Evolutionary conservation across 2,113 vertebrate genomes (phyloP), one percentile per base, ranked within the genome.

Genomic region (Callocephalon fimbriatum): DNA sequence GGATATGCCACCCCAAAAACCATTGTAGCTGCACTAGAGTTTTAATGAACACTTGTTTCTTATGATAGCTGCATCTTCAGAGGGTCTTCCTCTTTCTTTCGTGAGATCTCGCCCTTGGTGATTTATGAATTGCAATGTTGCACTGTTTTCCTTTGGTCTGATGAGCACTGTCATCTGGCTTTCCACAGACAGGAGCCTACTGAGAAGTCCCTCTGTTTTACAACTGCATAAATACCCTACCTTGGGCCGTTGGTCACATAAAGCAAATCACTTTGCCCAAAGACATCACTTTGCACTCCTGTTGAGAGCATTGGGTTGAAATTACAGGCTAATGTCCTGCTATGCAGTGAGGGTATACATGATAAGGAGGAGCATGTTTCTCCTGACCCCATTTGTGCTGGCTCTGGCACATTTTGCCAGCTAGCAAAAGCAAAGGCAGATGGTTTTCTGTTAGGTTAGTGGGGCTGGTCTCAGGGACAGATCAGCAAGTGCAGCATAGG

Each of bases 341-440:
- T 66, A 0, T 26, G 37, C 32, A 48, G 37, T 31, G 3, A 18
- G 32, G 14, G 53, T 27, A 22, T 56, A 5, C 1, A 1, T 15
- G 59, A 12, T n/a, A 3, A 74, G 51, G 38, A 77, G 17, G 6
- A 27, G 6, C 1, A 1, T 58, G 27, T 50, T 83, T 88, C 32
- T 26, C 31, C 25, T 71, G 58, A 78, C 26, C 29, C 21, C 2
- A 0, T 53, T 82, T 73, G 23, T 73, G 37, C 40, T 58, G 72
- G 21, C 7, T 58, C 40, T 83, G 58, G 32, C 51, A 6, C 2
- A 1, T 20, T 72, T 47, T 92, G 40, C 35, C 37, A 37, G 27
- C 25, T 10, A 38, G 32, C 59, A 72, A 32, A 48, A 53, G 44
- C 37, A 44, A 58, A 51, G 42, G 37, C 44, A 7, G 20, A 32